Evolutionary conservation across 2,797 vertebrate genomes (phyloP), one percentile per base, ranked within the genome.

Genomic region (Liasis olivaceus): DNA sequence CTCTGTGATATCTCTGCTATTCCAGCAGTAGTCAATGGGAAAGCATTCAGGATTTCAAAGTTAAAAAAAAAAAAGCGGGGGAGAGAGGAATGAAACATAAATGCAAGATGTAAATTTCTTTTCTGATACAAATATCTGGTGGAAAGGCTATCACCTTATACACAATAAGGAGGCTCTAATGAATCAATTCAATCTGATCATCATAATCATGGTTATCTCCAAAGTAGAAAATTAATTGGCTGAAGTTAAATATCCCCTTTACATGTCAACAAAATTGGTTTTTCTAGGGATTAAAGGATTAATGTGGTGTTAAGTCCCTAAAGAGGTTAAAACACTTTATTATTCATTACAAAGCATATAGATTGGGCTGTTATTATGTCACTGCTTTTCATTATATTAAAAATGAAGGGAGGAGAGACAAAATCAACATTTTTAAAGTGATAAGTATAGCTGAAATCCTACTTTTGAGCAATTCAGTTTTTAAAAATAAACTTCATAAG

Each of bases 201-300:
- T 98, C 98, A 98, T 98, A 98, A 99, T 98, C 98, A 98, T 97
- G 95, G 97, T 90, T 97, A 98, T 98, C 98, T 98, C 97, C 96
- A 98, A 98, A 97, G 98, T 98, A 98, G 98, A 98, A 99, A 99
- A 99, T 99, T 99, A 99, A 99, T 98, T 98, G 98, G 97, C 98
- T 96, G 97, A 98, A 98, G 98, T 98, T 98, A 99, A 99, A 98
- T 98, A 98, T 98, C 98, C 97, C 97, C 97, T 98, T 98, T 98
- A 98, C 97, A 98, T 98, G 97, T 98, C 96, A 98, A 98, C 96
- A 98, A 99, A 99, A 99, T 99, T 99, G 98, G 97, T 98, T 99
- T 99, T 99, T 98, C 98, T 97, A 97, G 98, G 98, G 98, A 99
- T 99, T 99, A 99, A 98, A 98, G 98, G 98, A 99, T 99, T 99